Base-by-base conservation (phyloP, 2,113 vertebrate genomes). In the Entomyzon cyanotis region DNA sequence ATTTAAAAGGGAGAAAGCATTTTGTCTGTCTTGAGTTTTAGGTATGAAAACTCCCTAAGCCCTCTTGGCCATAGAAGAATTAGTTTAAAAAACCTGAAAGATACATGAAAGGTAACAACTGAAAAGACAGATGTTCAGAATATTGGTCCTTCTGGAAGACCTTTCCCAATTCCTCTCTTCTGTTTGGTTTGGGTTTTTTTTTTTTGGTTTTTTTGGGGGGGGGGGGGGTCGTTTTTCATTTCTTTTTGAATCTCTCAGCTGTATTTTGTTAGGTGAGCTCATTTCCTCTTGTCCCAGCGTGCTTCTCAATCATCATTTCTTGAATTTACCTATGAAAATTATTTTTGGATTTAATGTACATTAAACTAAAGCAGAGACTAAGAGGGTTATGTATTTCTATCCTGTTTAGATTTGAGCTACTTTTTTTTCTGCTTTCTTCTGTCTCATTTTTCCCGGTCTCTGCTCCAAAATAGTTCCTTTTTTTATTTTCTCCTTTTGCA, bases 1-100 rank as follows among this genome's bases (percentile, higher is more conserved):
- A 31, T 94, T 93, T 92, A 31, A 81, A 93, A 49, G 46, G 46
- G 46, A 87, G 67, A 91, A 95, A 87, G 37, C n/a, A 25, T 65
- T 94, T 87, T 74, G 55, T 47, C 14, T 74, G 67, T 31, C 28
- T 39, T 63, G 55, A 69, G 35, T 65, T 80, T 82, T 69, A 63
- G 27, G 50, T 47, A 77, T 85, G 25, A 83, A 65, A 87, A 23
- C 19, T 82, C 84, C 39, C 6, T 8, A 50, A 74, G 50, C 39
- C 63, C 27, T 87, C 71, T 31, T 46, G 68, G 67, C 47, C 86
- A 39, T 24, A 50, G 79, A 53, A 92, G 1, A 58, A 56, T 22
- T 37, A 42, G 8, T 33, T 76, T 16, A 1, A 53, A 78, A 90
- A 41, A 17, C 1, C 4, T 18, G 16, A 25, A 85, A 50, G 42